These are phyloP conservation scores for Bovichtus diacanthus DNA, from an alignment of 2,797 vertebrate genomes.

Conservation along the genomic window DNA sequence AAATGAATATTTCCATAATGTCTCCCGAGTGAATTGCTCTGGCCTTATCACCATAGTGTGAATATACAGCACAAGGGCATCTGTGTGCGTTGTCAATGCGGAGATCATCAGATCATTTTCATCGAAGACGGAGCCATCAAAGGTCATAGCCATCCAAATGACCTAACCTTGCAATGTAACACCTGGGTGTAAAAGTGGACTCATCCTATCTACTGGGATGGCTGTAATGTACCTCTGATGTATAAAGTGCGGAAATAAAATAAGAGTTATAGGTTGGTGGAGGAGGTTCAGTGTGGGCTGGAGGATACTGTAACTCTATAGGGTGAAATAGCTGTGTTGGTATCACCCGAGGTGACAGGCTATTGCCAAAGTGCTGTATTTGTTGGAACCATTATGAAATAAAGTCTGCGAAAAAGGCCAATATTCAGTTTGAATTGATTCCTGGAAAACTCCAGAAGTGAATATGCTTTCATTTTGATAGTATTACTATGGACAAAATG, in stretches of 20 bases:
- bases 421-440: conserved; percentile 92
- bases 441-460: conserved; percentile 88
- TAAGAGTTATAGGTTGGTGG: conserved; percentile 81
- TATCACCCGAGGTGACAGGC: conserved; percentile 87
- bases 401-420: conserved; percentile 86
- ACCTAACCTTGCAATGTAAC: conserved; percentile 88
- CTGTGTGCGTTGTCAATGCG: conserved; percentile 77
- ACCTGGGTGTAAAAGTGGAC: conserved; percentile 86
- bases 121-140: conserved; percentile 82
- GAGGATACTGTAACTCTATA: conserved; percentile 81
- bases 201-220: conserved; percentile 85
- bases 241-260: conserved; percentile 85
- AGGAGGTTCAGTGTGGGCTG: conserved; percentile 68
- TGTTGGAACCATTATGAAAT: conserved; percentile 90
- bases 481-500: conserved; percentile 89
- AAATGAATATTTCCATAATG: conserved; percentile 81
- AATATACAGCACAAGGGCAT: conserved; percentile 78
- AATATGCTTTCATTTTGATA: conserved; percentile 92
- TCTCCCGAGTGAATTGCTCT: conserved; percentile 75
- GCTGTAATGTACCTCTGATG: conserved; percentile 86
- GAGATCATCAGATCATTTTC: conserved; percentile 83
- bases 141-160: conserved; percentile 84
- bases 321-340: conserved; percentile 84
- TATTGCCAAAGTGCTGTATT: conserved; percentile 88
- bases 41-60: conserved; percentile 72